phyloP scores from a whole-genome alignment of 1,140 invertebrate genomes.

The Elymnias hypermnestra region DNA sequence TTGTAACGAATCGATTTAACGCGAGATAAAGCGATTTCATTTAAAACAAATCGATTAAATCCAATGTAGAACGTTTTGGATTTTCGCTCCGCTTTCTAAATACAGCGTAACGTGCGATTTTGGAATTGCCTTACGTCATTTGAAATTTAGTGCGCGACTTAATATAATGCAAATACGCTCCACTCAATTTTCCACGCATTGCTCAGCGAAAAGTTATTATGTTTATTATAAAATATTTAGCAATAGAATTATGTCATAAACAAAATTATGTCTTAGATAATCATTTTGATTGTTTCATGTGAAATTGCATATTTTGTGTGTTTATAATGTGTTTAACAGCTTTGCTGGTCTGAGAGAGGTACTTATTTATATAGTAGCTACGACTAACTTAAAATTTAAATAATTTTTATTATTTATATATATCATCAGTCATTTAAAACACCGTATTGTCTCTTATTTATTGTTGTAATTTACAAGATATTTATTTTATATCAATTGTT shows the following conservation, averaged over 20 bases:
- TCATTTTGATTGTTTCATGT: too few relatives aligned
- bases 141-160: slow-evolving; percentile 24
- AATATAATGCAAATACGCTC: slow-evolving; percentile 18
- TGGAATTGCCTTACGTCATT: slow-evolving; percentile 21
- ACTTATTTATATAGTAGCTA: too few relatives aligned
- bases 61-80: slow-evolving; percentile 25
- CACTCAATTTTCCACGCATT: slow-evolving; percentile 8
- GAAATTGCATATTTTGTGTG: too few relatives aligned
- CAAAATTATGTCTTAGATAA: too few relatives aligned
- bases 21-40: slow-evolving; percentile 29
- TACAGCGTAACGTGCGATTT: slow-evolving; percentile 18
- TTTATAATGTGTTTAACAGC: too few relatives aligned
- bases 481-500: too few relatives aligned
- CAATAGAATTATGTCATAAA: background rate
- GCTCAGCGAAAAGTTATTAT: slow-evolving; percentile 1
- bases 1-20: slow-evolving; percentile 19
- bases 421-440: too few relatives aligned
- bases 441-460: too few relatives aligned
- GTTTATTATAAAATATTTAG: slow-evolving; percentile 5
- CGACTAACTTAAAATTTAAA: too few relatives aligned
- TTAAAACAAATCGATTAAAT: slow-evolving; percentile 32
- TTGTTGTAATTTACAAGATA: too few relatives aligned
- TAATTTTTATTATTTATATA: too few relatives aligned
- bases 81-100: slow-evolving; percentile 34
- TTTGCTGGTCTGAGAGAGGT: too few relatives aligned